Evolutionary conservation across 2,797 vertebrate genomes (phyloP).

Genomic region (Sebastes trivittatus): DNA sequence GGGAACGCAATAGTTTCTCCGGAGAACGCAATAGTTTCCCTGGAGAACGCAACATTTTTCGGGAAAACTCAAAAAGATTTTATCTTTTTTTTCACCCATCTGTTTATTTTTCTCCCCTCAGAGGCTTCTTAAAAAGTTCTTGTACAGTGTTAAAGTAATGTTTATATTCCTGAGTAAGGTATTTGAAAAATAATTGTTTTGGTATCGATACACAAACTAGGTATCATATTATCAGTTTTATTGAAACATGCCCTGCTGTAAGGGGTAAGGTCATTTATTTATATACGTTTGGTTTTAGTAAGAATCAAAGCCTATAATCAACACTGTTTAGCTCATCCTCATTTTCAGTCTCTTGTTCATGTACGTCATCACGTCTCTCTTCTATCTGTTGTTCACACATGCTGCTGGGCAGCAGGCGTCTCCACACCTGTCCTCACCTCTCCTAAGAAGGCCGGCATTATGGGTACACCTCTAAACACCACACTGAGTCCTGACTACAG

Average conservation of each 20-base stretch:
- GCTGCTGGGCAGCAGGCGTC: slow-evolving; percentile 32
- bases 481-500: background rate
- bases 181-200: background rate
- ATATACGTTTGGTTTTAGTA: background rate
- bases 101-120: background rate
- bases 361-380: slow-evolving; percentile 2
- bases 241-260: background rate
- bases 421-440: slow-evolving; percentile 41
- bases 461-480: slow-evolving; percentile 26
- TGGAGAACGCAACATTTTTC: too few relatives aligned
- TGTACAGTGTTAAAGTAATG: background rate
- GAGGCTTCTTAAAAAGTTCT: background rate
- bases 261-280: background rate
- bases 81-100: background rate
- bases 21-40: too few relatives aligned
- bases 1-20: too few relatives aligned
- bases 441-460: slow-evolving; percentile 54
- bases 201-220: too few relatives aligned
- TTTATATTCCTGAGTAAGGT: background rate
- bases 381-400: slow-evolving; percentile 9
- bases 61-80: background rate
- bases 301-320: background rate
- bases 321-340: background rate
- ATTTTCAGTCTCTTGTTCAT: background rate
- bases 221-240: background rate